phyloP scores from a whole-genome alignment of 2,113 vertebrate genomes.

The Panthera tigris region DNA sequence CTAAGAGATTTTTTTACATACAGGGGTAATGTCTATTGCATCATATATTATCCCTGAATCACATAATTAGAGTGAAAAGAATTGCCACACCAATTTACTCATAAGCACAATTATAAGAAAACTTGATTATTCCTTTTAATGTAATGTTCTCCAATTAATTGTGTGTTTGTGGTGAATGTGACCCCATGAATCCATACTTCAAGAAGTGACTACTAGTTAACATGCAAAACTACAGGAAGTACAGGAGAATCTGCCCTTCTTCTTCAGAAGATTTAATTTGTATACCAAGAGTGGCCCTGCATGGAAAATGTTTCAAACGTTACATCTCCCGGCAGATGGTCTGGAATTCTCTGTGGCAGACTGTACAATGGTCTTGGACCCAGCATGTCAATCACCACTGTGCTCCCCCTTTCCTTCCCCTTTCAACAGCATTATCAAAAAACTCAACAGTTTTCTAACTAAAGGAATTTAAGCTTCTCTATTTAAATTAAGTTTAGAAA shows the following conservation, averaged over 20 bases:
- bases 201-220: conserved; percentile 54
- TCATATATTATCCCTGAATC: conserved; percentile 25
- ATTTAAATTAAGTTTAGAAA: background rate
- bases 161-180: conserved; percentile 69
- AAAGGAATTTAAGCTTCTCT: background rate
- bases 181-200: conserved; percentile 65
- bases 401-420: fast-evolving
- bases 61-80: conserved; percentile 71
- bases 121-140: conserved; percentile 78
- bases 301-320: conserved; percentile 50
- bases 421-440: conserved; percentile 1
- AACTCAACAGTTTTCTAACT: background rate
- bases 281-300: conserved; percentile 39
- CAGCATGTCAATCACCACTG: background rate
- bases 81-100: conserved; percentile 67
- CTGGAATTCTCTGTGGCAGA: background rate
- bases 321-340: background rate
- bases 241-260: conserved; percentile 71
- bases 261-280: conserved; percentile 75
- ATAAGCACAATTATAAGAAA: conserved; percentile 70
- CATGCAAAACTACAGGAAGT: conserved; percentile 38
- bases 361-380: background rate
- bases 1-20: conserved; percentile 46
- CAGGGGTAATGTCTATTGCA: background rate
- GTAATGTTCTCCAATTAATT: conserved; percentile 77